Evolutionary conservation across 2,888 invertebrate genomes (phyloP).

Genomic region (Bombylius discolor): DNA sequence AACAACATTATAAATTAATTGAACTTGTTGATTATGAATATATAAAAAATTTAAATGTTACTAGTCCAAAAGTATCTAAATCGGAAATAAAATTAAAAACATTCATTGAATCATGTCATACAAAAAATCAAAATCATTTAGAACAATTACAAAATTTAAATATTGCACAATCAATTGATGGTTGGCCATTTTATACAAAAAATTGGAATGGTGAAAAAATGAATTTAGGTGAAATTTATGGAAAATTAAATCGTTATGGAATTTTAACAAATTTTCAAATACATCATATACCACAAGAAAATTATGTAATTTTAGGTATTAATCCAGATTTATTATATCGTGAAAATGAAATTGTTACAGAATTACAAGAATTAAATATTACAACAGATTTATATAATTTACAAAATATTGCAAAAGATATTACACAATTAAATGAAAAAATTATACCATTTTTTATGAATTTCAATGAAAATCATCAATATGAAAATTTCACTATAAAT

Average conservation of each 20-base stretch:
- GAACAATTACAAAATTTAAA: neutral
- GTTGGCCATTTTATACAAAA: neutral
- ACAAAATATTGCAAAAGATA: neutral
- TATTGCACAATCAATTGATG: neutral
- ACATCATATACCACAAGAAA: neutral
- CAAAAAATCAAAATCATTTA: neutral
- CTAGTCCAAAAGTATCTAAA: neutral
- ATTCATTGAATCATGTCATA: neutral
- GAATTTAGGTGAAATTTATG: neutral
- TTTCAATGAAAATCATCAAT: neutral
- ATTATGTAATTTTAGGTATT: neutral
- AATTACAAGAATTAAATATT: neutral
- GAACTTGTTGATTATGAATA: neutral
- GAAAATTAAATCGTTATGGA: neutral
- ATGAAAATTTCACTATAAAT: neutral
- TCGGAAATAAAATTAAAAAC: neutral
- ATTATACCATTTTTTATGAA: neutral
- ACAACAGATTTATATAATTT: neutral
- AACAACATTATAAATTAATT: neutral
- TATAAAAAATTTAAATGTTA: neutral
- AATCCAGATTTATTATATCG: neutral
- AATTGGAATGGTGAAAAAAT: neutral
- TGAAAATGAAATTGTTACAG: neutral
- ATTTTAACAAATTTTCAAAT: neutral
- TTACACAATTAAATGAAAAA: neutral